Evolutionary conservation across 2,113 vertebrate species (phyloP), one percentile per base, ranked within the genome.

Genomic region (Pungitius pungitius): DNA sequence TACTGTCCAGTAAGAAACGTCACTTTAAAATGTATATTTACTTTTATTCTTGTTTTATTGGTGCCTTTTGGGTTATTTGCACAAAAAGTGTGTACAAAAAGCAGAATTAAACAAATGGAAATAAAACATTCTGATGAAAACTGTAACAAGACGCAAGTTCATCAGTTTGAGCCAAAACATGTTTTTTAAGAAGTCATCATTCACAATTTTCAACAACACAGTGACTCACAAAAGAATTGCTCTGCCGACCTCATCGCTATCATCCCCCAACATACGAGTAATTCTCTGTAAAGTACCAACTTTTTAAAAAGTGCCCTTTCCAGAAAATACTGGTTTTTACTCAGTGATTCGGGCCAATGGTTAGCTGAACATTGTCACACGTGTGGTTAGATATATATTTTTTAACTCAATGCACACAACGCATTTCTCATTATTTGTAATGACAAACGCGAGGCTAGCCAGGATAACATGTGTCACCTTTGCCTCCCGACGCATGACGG

Each of bases 171-270:
- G 12, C n/a, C n/a, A 47, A 33, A 47, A 64, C 61, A 27, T 33
- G 18, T 37, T 58, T 58, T 37, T 58, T 58, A n/a, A 37, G 26
- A n/a, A 35, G 71, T 86, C 43, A 68, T 59, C 45, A 68, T 75
- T 39, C 39, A 54, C 67, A 15, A 51, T 35, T 72, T 42, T 56
- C 33, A 40, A 61, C 33, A 64, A 69, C n/a, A 33, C 22, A 20
- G 15, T 4, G 0, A n/a, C 30, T 10, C 14, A 22, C 10, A 3
- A 57, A 63, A 12, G 61, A 58, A 60, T 54, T 33, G 26, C 22
- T 22, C n/a, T 57, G 64, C 43, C 65, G 65, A 37, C 40, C 11
- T 76, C 30, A 49, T 26, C 26, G 22, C 57, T 67, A 66, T 62
- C 54, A 69, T 37, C 22, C 27, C 14, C 14, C 60, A 58, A 54